phyloP scores from a whole-genome alignment of 2,113 vertebrate species.

The Phodopus roborovskii region DNA sequence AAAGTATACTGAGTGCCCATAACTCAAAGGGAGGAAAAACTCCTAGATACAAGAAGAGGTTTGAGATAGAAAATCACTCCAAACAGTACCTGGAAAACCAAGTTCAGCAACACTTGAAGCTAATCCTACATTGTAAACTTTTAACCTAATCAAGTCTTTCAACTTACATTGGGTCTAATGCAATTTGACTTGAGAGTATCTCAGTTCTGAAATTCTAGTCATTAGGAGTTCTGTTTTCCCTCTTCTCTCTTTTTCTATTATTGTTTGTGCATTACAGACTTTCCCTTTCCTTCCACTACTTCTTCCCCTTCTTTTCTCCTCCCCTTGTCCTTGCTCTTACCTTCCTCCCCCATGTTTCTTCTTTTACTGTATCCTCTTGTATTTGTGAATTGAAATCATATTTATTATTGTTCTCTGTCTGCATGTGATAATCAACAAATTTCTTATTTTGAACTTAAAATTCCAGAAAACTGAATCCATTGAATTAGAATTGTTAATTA shows the following conservation, averaged over 20 bases:
- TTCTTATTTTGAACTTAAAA: not conserved
- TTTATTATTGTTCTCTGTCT: not conserved
- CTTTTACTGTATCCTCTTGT: not conserved
- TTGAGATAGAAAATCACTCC: not conserved
- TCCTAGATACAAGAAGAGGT: not conserved
- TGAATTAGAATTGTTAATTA: not conserved
- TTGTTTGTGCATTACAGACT: not conserved
- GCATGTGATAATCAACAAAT: not conserved
- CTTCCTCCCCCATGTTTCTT: not conserved
- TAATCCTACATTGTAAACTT: not conserved
- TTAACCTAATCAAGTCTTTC: not conserved
- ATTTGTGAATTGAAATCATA: not conserved
- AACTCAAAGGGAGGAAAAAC: not conserved
- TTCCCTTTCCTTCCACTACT: rapidly evolving
- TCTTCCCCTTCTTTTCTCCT: not conserved
- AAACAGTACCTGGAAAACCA: not conserved
- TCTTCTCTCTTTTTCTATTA: not conserved
- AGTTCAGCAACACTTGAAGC: not conserved
- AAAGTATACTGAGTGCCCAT: too few species aligned
- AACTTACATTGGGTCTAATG: not conserved
- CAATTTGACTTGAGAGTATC: not conserved
- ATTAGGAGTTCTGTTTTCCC: not conserved
- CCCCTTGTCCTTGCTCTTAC: not conserved
- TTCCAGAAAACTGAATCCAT: not conserved
- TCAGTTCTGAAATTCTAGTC: not conserved